Percentiles rank a stretch among this genome's conserved stretches.
These are phyloP conservation scores for Brachionus sp. DNA, from an alignment of 1,140 invertebrate species.

Conservation along the genomic window DNA sequence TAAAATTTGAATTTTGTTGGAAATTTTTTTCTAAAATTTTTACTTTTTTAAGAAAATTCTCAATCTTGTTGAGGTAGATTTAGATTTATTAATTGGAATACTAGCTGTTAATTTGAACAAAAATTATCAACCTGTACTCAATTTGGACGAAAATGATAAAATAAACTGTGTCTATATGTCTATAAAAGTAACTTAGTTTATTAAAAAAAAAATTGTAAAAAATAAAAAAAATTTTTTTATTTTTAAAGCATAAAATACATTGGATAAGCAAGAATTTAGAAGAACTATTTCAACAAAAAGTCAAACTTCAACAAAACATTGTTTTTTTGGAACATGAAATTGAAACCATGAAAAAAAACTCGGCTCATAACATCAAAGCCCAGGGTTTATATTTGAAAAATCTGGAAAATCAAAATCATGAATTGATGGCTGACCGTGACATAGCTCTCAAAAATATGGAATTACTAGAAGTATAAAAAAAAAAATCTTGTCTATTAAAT, in stretches of 20 bases:
- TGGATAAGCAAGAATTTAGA: constrained; percentile 27
- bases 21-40: not conserved
- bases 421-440: constrained; percentile 21
- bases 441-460: constrained; percentile 37
- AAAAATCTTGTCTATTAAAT: not conserved
- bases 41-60: constrained; percentile 27
- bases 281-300: constrained; percentile 33
- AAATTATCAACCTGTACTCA: constrained; percentile 13
- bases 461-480: not conserved
- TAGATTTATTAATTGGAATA: constrained; percentile 9
- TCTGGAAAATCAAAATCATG: constrained; percentile 37
- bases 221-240: not conserved
- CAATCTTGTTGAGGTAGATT: constrained; percentile 20
- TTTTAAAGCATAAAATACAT: constrained; percentile 31
- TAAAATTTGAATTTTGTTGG: not conserved
- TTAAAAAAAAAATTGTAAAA: not conserved
- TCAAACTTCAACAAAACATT: constrained; percentile 24
- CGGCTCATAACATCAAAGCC: constrained; percentile 11
- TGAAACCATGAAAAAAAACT: constrained; percentile 34
- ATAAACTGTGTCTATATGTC: not conserved
- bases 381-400: constrained; percentile 24
- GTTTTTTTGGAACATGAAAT: constrained; percentile 41
- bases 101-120: constrained; percentile 15
- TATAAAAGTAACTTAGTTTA: not conserved
- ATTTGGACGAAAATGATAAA: constrained; percentile 30